Evolutionary conservation across 2,797 vertebrate genomes (phyloP).

Genomic region (Lateolabrax maculatus): DNA sequence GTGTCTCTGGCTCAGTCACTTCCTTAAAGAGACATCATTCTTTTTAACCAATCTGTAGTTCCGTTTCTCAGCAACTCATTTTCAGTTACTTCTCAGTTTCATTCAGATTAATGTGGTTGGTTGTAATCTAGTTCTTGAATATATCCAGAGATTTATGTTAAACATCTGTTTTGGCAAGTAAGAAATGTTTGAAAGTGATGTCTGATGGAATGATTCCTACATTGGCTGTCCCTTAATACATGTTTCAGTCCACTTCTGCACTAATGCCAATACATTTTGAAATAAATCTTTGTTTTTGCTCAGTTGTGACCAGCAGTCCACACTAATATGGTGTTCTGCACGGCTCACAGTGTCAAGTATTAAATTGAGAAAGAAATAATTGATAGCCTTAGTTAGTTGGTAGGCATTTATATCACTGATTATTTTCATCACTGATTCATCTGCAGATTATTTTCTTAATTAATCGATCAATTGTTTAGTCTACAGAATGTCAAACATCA

Average conservation of each 20-base stretch:
- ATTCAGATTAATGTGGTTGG: neutral
- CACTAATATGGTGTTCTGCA: neutral
- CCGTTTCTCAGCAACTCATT: constrained; percentile 14
- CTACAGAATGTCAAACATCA: neutral
- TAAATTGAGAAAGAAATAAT: too few relatives aligned
- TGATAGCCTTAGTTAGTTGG: neutral
- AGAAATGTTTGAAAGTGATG: neutral
- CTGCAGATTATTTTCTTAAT: neutral
- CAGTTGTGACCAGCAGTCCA: too few relatives aligned
- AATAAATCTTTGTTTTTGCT: neutral
- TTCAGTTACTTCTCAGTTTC: neutral
- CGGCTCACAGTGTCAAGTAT: too few relatives aligned
- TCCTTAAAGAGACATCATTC: constrained; percentile 56
- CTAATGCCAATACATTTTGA: neutral
- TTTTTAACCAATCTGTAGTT: neutral
- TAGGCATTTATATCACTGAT: neutral
- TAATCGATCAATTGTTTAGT: neutral
- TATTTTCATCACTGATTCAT: neutral
- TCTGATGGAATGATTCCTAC: neutral
- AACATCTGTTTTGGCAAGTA: neutral
- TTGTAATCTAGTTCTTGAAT: neutral
- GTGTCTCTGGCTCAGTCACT: constrained; percentile 55
- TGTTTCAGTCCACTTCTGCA: neutral
- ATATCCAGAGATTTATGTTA: neutral
- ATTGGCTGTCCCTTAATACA: neutral